Base-by-base conservation (phyloP, 2,797 vertebrate genomes). In the Gymnoscopelus braueri region DNA sequence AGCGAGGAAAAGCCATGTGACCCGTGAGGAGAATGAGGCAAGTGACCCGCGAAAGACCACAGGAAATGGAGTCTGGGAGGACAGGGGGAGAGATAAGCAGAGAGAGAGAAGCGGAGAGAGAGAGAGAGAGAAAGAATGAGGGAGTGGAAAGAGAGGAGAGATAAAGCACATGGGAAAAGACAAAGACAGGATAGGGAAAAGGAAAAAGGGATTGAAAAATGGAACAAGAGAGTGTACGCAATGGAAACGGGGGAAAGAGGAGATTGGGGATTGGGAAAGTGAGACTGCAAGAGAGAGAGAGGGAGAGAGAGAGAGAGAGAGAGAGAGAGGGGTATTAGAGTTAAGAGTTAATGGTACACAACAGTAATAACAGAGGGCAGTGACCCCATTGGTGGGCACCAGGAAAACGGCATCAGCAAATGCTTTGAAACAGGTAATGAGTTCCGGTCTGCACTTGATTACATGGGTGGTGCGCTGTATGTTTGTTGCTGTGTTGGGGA, bases 31-130 rank as follows among this genome's bases (percentile, higher is more conserved):
- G 71, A 82, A 85, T 65, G 74, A 84, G 66, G 0, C 64, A 58
- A 75, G 77, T 83, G 87, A 89, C 84, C 87, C 84, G 19, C 35
- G 50, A 80, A 67, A 19, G 66, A 75, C 61, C 76, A 72, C 79
- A 80, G 86, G 86, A 89, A 88, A 89, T 84, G 61, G 79, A 83
- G 77, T 79, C 26, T 52, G 69, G 5, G 75, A 56, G 66, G n/a
- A 11, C 11, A 32, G 49, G 49, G 9, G 35, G 24, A 53, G 49
- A 51, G 12, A 67, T 24, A 50, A 75, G 68, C 1, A 26, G 62
- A 48, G 80, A 56, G 3, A n/a, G 3, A 39, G 44, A 24, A 2
- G n/a, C 19, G 55, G 57, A 39, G 69, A 53, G n/a, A 3, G 55
- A 53, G 15, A 0, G 19, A 61, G 47, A 4, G 2, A 72, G 63